A percentile compares a stretch with the other conserved stretches of the same genome.
Evolutionary conservation across 2,888 invertebrate genomes (phyloP).

Genomic region (Piscicola geometra): DNA sequence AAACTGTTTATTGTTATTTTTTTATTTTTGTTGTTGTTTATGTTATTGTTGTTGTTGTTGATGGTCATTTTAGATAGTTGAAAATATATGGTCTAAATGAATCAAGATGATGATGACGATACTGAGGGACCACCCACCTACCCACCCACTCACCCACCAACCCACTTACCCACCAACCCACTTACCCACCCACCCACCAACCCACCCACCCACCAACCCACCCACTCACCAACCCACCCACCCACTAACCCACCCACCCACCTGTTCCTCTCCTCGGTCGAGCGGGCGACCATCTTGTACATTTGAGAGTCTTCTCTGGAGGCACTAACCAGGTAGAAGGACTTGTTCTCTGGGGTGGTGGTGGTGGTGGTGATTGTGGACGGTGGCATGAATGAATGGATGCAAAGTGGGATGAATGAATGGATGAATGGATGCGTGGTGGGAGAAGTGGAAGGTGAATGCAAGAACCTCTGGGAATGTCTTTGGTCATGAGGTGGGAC

Average conservation of each 20-base stretch:
- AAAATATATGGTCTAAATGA: too few relatives aligned
- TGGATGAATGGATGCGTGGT: too few relatives aligned
- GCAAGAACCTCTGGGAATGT: conserved; percentile 70
- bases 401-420: too few relatives aligned
- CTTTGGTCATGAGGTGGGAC: conserved; percentile 72
- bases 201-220: too few relatives aligned
- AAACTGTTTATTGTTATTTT: too few relatives aligned
- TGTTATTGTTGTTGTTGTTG: too few relatives aligned
- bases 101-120: too few relatives aligned
- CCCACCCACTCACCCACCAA: neutral
- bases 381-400: too few relatives aligned
- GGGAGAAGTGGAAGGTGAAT: neutral
- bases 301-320: conserved; percentile 64
- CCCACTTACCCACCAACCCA: neutral
- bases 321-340: conserved; percentile 77
- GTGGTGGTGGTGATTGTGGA: neutral
- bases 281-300: conserved; percentile 75
- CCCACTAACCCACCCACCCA: conserved; percentile 49
- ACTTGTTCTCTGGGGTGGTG: conserved; percentile 64
- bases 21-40: too few relatives aligned
- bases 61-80: too few relatives aligned
- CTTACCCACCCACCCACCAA: neutral
- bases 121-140: too few relatives aligned
- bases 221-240: neutral
- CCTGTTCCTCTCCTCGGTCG: conserved; percentile 74